Conservation (phyloP, 1,140 invertebrate genomes). For the Acromyrmex heyeri region DNA sequence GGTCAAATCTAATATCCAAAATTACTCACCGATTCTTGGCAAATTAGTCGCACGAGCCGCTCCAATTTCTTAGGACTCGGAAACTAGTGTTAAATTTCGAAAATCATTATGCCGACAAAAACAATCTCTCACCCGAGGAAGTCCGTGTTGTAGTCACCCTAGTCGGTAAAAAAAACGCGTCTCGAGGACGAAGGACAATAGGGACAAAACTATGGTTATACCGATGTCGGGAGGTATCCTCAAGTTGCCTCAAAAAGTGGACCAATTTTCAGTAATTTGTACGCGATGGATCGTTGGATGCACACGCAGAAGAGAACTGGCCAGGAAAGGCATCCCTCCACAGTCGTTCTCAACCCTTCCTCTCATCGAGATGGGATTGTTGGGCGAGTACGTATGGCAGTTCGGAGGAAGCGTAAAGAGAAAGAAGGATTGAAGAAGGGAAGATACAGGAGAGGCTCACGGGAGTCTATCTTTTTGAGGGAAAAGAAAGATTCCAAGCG, state of each 20-base stretch:
- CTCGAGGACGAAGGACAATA: slow-evolving; percentile 55
- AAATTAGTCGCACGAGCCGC: slow-evolving; percentile 34
- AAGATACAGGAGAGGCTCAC: slow-evolving; percentile 21
- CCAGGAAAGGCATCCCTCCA: slow-evolving; percentile 25
- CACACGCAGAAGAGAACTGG: slow-evolving; percentile 58
- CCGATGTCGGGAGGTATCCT: slow-evolving; percentile 53
- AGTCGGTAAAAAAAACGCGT: slow-evolving; percentile 19
- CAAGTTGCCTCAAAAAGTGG: slow-evolving; percentile 75
- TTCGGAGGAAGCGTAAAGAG: slow-evolving; percentile 34
- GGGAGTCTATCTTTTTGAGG: slow-evolving; percentile 70
- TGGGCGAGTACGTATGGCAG: slow-evolving; percentile 42
- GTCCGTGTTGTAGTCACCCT: background rate
- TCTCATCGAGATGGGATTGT: background rate
- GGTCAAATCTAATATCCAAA: background rate
- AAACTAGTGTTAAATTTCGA: slow-evolving; percentile 42
- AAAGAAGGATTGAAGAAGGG: slow-evolving; percentile 29
- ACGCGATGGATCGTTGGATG: slow-evolving; percentile 68
- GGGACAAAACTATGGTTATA: slow-evolving; percentile 53
- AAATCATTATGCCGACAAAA: slow-evolving; percentile 40
- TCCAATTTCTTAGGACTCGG: slow-evolving; percentile 40
- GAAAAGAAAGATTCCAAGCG: slow-evolving; percentile 67
- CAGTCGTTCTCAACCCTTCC: slow-evolving; percentile 8
- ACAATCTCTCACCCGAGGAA: slow-evolving; percentile 32
- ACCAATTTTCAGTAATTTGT: slow-evolving; percentile 83
- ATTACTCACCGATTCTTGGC: slow-evolving; percentile 26